phyloP scores from a whole-genome alignment of 92 coral and sea anemone species.

The Porites divaricata region DNA sequence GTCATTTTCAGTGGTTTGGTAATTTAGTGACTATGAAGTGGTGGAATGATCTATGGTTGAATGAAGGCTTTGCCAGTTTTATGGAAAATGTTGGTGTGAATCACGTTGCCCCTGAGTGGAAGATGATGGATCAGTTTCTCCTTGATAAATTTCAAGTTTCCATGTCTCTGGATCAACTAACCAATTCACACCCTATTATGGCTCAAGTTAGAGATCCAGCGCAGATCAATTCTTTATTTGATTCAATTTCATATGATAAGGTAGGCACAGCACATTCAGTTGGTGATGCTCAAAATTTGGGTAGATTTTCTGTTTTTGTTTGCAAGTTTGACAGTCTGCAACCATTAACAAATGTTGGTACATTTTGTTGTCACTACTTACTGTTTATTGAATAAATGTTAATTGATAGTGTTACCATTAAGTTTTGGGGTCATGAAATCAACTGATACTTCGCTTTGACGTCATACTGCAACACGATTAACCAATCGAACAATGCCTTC shows the following conservation, averaged over 20 bases:
- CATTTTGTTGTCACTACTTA: no score
- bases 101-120: conserved; percentile 76
- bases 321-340: no score
- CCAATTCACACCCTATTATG: conserved; percentile 87
- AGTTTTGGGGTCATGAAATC: no score
- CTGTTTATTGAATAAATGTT: no score
- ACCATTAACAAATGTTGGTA: no score
- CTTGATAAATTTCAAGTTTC: conserved; percentile 57
- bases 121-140: conserved; percentile 78
- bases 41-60: conserved; percentile 87
- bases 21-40: conserved; percentile 93
- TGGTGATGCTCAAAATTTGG: no score
- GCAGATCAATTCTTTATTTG: conserved; percentile 78
- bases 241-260: conserved; percentile 89
- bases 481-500: no score
- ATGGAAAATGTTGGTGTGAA: conserved; percentile 84
- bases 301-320: no score
- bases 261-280: conserved; percentile 33
- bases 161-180: conserved; percentile 76
- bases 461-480: no score
- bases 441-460: no score
- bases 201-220: conserved; percentile 77
- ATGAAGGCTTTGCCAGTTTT: conserved; percentile 88
- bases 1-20: conserved; percentile 84
- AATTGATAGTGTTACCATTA: no score